Base-by-base conservation (phyloP, 2,888 invertebrate species). In the Tillus elongatus region DNA sequence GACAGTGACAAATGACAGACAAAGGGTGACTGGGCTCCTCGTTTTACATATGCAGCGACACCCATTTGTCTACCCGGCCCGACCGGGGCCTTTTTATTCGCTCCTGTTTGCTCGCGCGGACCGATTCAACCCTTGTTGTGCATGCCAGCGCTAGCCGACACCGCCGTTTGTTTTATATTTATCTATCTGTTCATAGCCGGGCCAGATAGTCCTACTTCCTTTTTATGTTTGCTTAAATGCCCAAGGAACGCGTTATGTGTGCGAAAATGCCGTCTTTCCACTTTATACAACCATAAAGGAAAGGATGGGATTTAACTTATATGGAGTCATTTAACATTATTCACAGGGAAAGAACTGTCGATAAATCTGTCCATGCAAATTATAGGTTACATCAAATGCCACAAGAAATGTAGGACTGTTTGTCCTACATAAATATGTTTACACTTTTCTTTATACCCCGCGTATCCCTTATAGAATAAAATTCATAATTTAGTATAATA, bases 11-110 rank as follows among this genome's bases (percentile, higher is more conserved):
- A 66, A 66, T 66, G 66, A 64, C 63, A 60, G 64, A 64, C 63
- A 62, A 64, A 64, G 64, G 63, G 64, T 62, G 64, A 61, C 61
- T 61, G 60, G 59, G 60, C 57, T 59, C 56, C 62, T 62, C 63
- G 66, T 62, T 65, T 66, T 66, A 66, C 66, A 65, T 66, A 66
- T 64, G 64, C 64, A 64, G 61, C 62, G 63, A 65, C 65, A 64
- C 64, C 63, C 66, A 66, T 66, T 65, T 66, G 64, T 64, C 66
- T 65, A 56, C 58, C 56, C 53, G 48, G 54, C 55, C 53, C 45
- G 24, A n/a, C n/a, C n/a, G n/a, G n/a, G n/a, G n/a, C n/a, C n/a
- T 19, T 19, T 19, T 19, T 19, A 19, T n/a, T 19, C 6, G 24
- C 24, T 19, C 24, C 24, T n/a, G n/a, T n/a, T n/a, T n/a, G n/a